phyloP scores from a whole-genome alignment of 2,113 vertebrate species.

The Pterocles orientalis region DNA sequence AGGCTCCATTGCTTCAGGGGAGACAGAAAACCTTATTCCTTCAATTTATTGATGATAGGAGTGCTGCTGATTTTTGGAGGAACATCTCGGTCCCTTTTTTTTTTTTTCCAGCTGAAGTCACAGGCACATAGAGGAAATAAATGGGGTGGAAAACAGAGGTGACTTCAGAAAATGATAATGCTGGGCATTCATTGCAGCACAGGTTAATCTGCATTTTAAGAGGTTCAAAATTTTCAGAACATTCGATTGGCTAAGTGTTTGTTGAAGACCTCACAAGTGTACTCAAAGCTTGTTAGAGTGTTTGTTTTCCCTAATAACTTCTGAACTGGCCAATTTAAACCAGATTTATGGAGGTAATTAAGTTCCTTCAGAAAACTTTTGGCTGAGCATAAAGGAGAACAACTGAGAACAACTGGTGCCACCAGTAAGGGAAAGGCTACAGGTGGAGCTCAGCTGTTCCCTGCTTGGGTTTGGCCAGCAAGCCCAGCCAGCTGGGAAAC shows the following conservation, averaged over 20 bases:
- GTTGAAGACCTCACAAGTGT: constrained; percentile 43
- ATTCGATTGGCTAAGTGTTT: constrained; percentile 60
- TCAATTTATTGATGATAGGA: not conserved
- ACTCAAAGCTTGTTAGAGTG: not conserved
- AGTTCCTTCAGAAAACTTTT: constrained; percentile 1
- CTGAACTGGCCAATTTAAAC: not conserved
- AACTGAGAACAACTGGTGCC: not conserved
- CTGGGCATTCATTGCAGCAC: not conserved
- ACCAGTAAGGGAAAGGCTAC: not conserved
- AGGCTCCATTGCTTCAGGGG: not conserved
- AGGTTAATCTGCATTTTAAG: constrained; percentile 63
- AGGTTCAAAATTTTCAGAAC: constrained; percentile 52
- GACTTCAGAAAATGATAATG: constrained; percentile 22
- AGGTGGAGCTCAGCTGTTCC: not conserved
- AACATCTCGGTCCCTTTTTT: not conserved
- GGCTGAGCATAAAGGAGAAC: not conserved
- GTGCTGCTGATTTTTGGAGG: constrained; percentile 9
- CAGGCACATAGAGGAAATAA: not conserved
- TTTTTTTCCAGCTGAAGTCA: constrained; percentile 42
- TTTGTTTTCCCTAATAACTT: constrained; percentile 12
- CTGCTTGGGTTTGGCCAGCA: not conserved
- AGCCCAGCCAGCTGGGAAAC: not conserved
- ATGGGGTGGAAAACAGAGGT: constrained; percentile 39
- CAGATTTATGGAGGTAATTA: not conserved
- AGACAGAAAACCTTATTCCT: not conserved